Evolutionary conservation across 2,888 invertebrate genomes (phyloP), one percentile per base, ranked within the genome.

Genomic region (Catotricha subobsoleta): DNA sequence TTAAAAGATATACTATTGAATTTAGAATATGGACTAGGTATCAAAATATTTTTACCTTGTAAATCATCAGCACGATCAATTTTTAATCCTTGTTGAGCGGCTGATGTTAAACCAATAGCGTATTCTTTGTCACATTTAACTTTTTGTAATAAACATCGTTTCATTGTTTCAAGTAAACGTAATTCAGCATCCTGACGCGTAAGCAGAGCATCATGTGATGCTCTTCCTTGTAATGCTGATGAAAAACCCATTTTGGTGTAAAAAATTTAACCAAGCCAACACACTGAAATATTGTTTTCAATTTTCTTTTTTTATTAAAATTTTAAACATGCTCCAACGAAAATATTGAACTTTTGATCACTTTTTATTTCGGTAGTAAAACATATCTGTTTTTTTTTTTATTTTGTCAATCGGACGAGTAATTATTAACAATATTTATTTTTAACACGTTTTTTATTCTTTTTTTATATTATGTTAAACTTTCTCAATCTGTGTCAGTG

Each of bases 81-180:
- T 65, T 88, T 88, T 58, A 82, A 73, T 36, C 86, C 86, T 59
- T 84, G 83, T 40, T 72, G 68, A 31, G 83, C 81, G 19, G 84
- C 77, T n/a, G 80, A 73, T 43, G 76, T 74, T 42, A 94, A 71
- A 10, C 83, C 80, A 28, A 80, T 67, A 2, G 91, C 84, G 61
- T 94, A 94, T 55, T 94, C 91, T 49, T 83, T 72, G 60, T 94
- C 94, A 55, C 82, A 83, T 64, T 90, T 87, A 58, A 90, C 80
- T 66, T 91, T 84, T 49, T 79, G 74, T 49, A 77, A 72, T 43
- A 94, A 71, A 53, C 88, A 87, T 46, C 88, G 68, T 55, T 83
- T 80, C 78, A 94, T 88, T 47, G 80, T 80, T 57, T 94, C 94
- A 69, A 94, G 72, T 37, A 94, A 76, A 49, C 87, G 74, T 44